Evolutionary conservation across 92 coral and sea anemone genomes (phyloP).

Genomic region (Bergia sp.): DNA sequence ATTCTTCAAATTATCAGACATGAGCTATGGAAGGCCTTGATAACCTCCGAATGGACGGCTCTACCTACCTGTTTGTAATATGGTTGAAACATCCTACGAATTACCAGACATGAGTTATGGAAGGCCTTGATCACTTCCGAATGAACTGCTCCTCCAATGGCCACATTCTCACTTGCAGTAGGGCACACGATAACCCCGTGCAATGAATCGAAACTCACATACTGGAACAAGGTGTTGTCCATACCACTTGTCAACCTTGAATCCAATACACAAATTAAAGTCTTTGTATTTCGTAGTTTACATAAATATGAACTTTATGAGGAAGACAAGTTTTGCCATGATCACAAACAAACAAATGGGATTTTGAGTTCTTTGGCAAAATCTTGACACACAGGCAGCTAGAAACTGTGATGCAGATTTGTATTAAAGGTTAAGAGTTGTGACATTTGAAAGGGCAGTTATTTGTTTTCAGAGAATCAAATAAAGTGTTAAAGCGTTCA

Average conservation of each 20-base stretch:
- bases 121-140: constrained; percentile 84
- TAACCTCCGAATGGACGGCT: constrained; percentile 68
- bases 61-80: constrained; percentile 83
- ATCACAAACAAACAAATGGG: too few species aligned
- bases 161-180: constrained; percentile 56
- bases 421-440: too few species aligned
- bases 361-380: too few species aligned
- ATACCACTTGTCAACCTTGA: constrained; percentile 80
- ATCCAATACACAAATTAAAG: not conserved
- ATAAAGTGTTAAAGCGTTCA: too few species aligned
- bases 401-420: too few species aligned
- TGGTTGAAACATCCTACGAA: constrained; percentile 83
- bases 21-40: constrained; percentile 80
- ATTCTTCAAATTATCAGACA: constrained; percentile 84
- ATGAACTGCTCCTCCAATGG: constrained; percentile 73
- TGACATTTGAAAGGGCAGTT: too few species aligned
- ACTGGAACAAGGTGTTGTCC: constrained; percentile 93
- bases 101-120: constrained; percentile 82
- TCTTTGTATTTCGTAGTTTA: not conserved
- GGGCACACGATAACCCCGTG: constrained; percentile 92
- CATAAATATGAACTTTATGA: not conserved
- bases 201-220: constrained; percentile 81
- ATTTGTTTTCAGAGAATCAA: too few species aligned
- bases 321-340: too few species aligned
- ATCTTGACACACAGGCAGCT: too few species aligned